These are phyloP conservation scores for Trididemnum miniatum DNA, from an alignment of 23 tunicate genomes.

Conservation along the genomic window DNA sequence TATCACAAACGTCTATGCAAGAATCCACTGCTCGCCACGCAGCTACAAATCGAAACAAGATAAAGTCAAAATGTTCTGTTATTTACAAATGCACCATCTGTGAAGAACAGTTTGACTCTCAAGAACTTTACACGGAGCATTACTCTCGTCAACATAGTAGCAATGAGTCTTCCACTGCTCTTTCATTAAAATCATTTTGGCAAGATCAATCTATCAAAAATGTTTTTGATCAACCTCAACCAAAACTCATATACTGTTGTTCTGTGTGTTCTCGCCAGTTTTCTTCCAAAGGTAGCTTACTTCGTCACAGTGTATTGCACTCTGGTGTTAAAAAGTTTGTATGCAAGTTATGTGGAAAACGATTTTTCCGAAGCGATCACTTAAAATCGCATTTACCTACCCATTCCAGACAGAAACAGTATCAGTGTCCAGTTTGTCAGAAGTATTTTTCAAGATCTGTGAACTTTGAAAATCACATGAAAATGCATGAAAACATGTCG, in stretches of 20 bases:
- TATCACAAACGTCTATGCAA: too few species aligned
- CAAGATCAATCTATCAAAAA: slow-evolving; percentile 3
- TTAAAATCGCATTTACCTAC: slow-evolving; percentile 21
- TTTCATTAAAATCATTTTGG: background rate
- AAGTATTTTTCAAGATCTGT: background rate
- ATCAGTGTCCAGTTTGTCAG: background rate
- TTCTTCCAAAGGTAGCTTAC: background rate
- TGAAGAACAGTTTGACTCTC: slow-evolving; percentile 1
- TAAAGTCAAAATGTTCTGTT: background rate
- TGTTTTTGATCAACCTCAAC: slow-evolving; percentile 4
- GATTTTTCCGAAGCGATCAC: slow-evolving; percentile 24
- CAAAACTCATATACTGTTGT: background rate
- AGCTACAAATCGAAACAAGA: too few species aligned
- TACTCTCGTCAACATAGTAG: background rate
- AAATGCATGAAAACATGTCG: background rate
- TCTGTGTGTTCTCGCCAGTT: background rate
- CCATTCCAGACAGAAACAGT: slow-evolving; percentile 3
- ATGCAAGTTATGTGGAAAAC: slow-evolving; percentile 17
- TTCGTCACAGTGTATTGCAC: slow-evolving; percentile 14
- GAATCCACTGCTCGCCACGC: too few species aligned
- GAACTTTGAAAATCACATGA: background rate
- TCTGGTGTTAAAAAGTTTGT: slow-evolving; percentile 20
- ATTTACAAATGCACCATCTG: slow-evolving; percentile 16
- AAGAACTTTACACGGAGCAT: background rate
- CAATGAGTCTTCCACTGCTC: background rate